A percentile compares a stretch with the other conserved stretches of the same genome.
These are phyloP conservation scores for Antheraea assamensis DNA, from an alignment of 2,888 invertebrate genomes.

Conservation along the genomic window DNA sequence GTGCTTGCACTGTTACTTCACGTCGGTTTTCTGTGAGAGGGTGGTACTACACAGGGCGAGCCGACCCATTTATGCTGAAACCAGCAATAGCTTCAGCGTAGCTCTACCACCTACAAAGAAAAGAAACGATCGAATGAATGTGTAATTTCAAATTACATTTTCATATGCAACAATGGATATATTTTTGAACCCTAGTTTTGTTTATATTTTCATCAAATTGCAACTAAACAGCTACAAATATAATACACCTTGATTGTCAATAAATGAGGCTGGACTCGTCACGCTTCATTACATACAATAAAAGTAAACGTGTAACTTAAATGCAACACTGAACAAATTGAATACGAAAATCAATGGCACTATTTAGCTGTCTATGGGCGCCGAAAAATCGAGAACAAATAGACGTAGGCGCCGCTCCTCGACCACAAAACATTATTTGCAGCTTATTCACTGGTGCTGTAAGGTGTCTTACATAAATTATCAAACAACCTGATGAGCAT, in stretches of 20 bases:
- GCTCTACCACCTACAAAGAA: too few species aligned
- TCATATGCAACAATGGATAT: neutral
- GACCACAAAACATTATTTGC: neutral
- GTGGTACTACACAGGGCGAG: too few species aligned
- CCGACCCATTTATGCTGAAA: too few species aligned
- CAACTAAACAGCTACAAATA: neutral
- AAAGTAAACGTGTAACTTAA: neutral
- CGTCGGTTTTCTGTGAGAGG: too few species aligned
- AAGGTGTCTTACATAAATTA: neutral
- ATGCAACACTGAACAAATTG: conserved; percentile 11
- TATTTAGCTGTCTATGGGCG: conserved; percentile 9
- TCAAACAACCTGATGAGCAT: neutral
- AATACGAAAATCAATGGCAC: conserved; percentile 10
- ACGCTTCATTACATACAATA: neutral
- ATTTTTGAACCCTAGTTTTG: neutral
- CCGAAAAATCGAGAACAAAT: conserved; percentile 7
- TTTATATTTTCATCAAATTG: neutral
- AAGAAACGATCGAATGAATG: neutral
- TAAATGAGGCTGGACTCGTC: neutral
- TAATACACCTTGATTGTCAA: neutral
- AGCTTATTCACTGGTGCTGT: neutral
- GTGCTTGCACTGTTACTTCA: too few species aligned
- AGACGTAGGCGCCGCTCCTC: neutral
- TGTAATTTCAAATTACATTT: neutral
- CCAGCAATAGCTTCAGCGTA: too few species aligned